A percentile compares a stretch with the other conserved stretches of the same genome.
Conservation (phyloP, 2,113 vertebrate genomes). For the Coptodon rendalli region DNA sequence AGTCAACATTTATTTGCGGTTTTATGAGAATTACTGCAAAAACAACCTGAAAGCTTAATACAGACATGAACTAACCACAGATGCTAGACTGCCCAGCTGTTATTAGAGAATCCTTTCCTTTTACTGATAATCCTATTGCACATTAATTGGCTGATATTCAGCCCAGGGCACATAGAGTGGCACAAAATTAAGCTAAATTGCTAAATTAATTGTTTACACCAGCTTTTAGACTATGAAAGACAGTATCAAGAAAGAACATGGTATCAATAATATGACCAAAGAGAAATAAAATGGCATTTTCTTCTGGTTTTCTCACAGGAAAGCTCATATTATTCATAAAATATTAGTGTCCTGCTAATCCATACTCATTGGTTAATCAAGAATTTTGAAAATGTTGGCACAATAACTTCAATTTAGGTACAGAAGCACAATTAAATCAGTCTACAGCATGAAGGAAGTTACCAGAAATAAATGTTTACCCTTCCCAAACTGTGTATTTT, state of each 20-base stretch:
- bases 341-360: neutral
- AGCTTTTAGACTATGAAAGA: neutral
- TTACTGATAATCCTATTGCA: neutral
- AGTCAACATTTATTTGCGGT: neutral
- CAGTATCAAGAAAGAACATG: neutral
- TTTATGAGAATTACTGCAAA: neutral
- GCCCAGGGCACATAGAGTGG: neutral
- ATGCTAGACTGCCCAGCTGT: neutral
- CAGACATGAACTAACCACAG: neutral
- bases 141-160: neutral
- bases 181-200: neutral
- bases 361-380: neutral
- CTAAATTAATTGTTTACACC: neutral
- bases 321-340: neutral
- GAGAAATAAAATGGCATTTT: neutral
- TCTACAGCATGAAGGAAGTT: neutral
- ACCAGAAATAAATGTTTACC: neutral
- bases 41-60: neutral
- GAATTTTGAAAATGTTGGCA: neutral
- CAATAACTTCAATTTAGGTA: neutral
- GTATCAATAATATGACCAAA: neutral
- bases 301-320: neutral
- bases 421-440: neutral
- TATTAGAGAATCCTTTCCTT: accelerated
- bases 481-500: neutral